phyloP scores from a whole-genome alignment of 2,888 invertebrate genomes.

The Drosophila paucipuncta region DNA sequence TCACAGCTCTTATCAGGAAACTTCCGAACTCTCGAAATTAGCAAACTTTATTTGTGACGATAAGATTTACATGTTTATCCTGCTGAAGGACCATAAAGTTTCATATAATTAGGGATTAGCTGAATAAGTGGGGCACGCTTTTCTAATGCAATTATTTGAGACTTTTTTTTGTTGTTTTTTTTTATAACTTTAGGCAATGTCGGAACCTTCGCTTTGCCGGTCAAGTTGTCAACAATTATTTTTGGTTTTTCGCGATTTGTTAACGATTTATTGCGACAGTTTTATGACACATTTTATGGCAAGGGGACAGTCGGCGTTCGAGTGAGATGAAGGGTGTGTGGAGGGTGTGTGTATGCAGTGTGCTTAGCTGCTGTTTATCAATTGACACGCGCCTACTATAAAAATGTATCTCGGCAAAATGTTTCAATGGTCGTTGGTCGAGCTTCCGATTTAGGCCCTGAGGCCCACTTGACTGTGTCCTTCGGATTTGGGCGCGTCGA shows the following conservation, averaged over 20 bases:
- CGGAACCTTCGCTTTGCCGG: background rate
- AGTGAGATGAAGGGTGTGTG: background rate
- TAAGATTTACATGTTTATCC: background rate
- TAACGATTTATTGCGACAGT: slow-evolving; percentile 60
- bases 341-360: background rate
- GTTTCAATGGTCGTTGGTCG: slow-evolving; percentile 24
- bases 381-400: slow-evolving; percentile 71
- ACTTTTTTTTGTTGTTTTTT: background rate
- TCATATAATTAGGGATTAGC: slow-evolving; percentile 7
- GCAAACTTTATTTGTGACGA: background rate
- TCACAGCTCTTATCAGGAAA: background rate
- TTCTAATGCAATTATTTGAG: background rate
- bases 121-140: background rate
- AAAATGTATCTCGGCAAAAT: slow-evolving; percentile 54
- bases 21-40: background rate
- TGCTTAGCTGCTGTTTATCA: slow-evolving; percentile 64
- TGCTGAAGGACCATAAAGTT: background rate
- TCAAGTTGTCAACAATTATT: slow-evolving; percentile 46
- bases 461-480: slow-evolving; percentile 45
- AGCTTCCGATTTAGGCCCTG: slow-evolving; percentile 5
- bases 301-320: background rate
- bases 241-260: slow-evolving; percentile 60
- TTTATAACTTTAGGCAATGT: background rate
- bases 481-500: slow-evolving; percentile 62
- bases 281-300: slow-evolving; percentile 52